These are phyloP conservation scores for Pseudochirops cupreus DNA, from an alignment of 2,797 vertebrate species.

Conservation along the genomic window DNA sequence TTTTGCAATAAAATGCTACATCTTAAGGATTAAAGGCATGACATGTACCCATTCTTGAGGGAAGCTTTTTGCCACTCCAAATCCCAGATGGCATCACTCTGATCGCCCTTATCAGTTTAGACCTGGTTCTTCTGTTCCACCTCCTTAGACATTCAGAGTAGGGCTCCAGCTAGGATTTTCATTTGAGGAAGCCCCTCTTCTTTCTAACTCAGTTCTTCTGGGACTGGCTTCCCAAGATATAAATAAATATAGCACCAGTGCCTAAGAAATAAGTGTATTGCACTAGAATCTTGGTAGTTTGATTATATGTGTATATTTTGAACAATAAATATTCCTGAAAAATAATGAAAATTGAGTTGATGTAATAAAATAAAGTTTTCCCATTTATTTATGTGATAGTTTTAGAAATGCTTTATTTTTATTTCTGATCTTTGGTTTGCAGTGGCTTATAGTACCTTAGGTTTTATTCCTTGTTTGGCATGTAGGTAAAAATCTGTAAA, in stretches of 20 bases:
- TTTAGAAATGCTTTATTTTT: constrained; percentile 54
- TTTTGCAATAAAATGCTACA: constrained; percentile 15
- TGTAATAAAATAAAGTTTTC: constrained; percentile 46
- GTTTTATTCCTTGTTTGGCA: background rate
- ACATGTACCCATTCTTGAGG: background rate
- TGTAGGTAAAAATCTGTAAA: background rate
- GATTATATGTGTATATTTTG: constrained; percentile 35
- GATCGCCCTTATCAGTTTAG: background rate
- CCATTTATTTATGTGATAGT: constrained; percentile 46
- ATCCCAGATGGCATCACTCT: background rate
- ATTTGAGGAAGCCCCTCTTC: background rate
- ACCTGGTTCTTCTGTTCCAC: background rate
- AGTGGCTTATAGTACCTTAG: constrained; percentile 48
- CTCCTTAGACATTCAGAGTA: background rate
- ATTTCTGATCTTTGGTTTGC: constrained; percentile 63
- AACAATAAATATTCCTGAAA: constrained; percentile 20
- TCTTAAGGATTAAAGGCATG: constrained; percentile 6
- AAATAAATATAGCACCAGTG: background rate
- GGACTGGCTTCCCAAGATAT: background rate
- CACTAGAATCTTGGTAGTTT: background rate
- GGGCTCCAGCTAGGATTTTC: background rate
- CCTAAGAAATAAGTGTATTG: background rate
- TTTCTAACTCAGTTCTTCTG: background rate
- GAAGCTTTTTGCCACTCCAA: background rate
- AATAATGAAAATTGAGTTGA: background rate